Evolutionary conservation across 2,113 vertebrate genomes (phyloP), one percentile per base, ranked within the genome.

Genomic region (Micronycteris hirsuta): DNA sequence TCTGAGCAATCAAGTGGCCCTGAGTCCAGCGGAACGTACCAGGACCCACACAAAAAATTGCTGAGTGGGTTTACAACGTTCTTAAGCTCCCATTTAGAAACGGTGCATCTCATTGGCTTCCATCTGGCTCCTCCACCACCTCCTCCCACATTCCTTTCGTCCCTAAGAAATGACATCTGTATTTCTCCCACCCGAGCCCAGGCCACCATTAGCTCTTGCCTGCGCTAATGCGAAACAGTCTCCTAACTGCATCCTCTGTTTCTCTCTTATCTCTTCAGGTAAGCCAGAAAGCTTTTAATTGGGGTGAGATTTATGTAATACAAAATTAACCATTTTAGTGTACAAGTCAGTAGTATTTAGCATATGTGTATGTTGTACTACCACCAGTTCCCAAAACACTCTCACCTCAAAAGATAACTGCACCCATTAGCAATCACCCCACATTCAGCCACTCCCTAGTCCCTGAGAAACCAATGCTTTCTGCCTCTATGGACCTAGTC

Each of bases 21-120:
- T 89, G 36, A 24, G 31, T 17, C 19, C 36, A n/a, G 33, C 5
- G 33, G 74, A 58, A 68, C 26, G 4, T 36, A 9, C 43, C 10
- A 14, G 20, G 38, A 2, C 4, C 1, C n/a, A 77, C 31, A n/a
- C 36, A 5, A 71, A 36, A 43, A 47, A 45, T 11, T 43, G 61
- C 14, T 26, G 7, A 67, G 4, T 33, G 22, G 6, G 13, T 58
- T 22, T 6, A 11, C 17, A 16, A 0, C 1, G 5, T 4, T 63
- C 36, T 6, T 20, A n/a, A 31, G 54, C 9, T 17, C 45, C 49
- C 36, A 19, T 24, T 43, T n/a, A 71, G 38, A 78, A 63, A 85
- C 28, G 5, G n/a, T 4, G 36, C 28, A 22, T 15, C 45, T 63
- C 10, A 12, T 17, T 36, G 49, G 15, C 19, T 36, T 52, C n/a